phyloP scores from a whole-genome alignment of 2,888 invertebrate species.

The Eupithecia dodoneata region DNA sequence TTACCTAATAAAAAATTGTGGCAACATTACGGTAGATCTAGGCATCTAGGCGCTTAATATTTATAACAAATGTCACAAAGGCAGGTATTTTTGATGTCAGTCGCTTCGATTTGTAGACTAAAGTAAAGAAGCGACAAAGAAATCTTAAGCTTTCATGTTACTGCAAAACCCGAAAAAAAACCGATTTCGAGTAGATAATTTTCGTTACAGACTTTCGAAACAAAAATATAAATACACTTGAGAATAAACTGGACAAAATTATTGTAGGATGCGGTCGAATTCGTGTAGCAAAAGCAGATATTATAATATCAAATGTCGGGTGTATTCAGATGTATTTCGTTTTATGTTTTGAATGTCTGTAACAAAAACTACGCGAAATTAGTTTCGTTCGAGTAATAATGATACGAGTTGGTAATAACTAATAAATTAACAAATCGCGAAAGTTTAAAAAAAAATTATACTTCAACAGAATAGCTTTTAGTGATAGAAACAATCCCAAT shows the following conservation, averaged over 20 bases:
- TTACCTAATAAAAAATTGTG: too few species aligned
- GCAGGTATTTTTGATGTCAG: not conserved
- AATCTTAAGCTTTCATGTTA: not conserved
- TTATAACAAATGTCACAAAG: too few species aligned
- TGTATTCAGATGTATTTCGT: too few species aligned
- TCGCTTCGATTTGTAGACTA: not conserved
- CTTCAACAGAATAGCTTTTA: not conserved
- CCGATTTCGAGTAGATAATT: not conserved
- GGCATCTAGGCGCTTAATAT: too few species aligned
- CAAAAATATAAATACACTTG: not conserved
- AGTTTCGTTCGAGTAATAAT: too few species aligned
- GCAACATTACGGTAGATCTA: too few species aligned
- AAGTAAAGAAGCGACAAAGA: not conserved
- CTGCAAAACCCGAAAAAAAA: not conserved
- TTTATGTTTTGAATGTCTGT: too few species aligned
- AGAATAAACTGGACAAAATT: too few species aligned
- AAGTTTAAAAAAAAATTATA: too few species aligned
- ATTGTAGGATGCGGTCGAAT: not conserved
- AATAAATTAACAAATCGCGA: too few species aligned
- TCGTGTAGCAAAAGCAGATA: not conserved
- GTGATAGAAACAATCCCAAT: conserved; percentile 5
- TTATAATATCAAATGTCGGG: not conserved
- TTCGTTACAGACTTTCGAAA: not conserved
- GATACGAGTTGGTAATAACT: too few species aligned
- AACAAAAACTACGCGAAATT: too few species aligned